Evolutionary conservation across 2,797 vertebrate species (phyloP).

Genomic region (Coregonus ussuriensis): DNA sequence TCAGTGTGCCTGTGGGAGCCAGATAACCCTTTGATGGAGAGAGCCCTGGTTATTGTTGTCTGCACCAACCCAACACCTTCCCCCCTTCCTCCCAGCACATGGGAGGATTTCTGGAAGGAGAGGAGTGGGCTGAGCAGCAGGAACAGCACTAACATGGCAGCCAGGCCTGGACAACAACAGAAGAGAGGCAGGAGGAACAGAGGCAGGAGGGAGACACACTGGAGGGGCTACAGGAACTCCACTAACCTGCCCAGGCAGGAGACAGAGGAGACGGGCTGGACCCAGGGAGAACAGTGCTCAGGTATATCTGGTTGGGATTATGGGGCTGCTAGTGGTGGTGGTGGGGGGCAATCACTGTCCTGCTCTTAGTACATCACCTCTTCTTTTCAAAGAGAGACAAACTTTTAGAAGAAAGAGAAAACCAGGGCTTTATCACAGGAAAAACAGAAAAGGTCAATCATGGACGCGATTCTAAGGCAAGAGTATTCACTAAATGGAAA

Average conservation of each 20-base stretch:
- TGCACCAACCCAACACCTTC: conserved; percentile 71
- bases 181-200: conserved; percentile 67
- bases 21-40: conserved; percentile 82
- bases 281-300: conserved; percentile 44
- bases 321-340: conserved; percentile 36
- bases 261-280: conserved; percentile 10
- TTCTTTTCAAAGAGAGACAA: neutral
- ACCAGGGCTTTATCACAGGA: conserved; percentile 13
- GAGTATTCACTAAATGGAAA: neutral
- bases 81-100: conserved; percentile 75
- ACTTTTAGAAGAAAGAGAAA: conserved; percentile 19
- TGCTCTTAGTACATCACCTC: neutral
- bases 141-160: conserved; percentile 72
- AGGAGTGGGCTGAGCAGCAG: conserved; percentile 70
- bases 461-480: neutral
- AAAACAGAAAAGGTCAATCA: conserved; percentile 5
- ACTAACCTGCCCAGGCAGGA: conserved; percentile 64
- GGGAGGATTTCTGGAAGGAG: conserved; percentile 77
- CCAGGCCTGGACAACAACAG: conserved; percentile 70
- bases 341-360: conserved; percentile 10
- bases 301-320: conserved; percentile 54
- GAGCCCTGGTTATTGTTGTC: conserved; percentile 74
- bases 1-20: conserved; percentile 74
- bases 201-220: conserved; percentile 61
- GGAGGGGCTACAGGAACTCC: conserved; percentile 61